Evolutionary conservation across 2,888 invertebrate species (phyloP).

Genomic region (Cenopis cana): DNA sequence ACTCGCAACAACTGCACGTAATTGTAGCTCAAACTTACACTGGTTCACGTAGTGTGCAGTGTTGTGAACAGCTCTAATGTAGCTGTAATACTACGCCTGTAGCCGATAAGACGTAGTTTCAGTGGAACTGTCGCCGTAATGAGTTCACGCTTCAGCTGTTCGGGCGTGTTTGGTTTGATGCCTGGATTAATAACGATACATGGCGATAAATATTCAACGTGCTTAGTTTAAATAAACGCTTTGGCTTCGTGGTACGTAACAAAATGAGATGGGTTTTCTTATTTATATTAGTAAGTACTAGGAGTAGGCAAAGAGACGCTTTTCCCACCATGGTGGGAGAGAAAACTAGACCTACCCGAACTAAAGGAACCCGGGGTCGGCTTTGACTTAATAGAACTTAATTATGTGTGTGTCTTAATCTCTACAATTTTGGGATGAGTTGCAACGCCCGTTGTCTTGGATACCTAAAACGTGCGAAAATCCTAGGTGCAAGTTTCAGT

Average conservation of each 20-base stretch:
- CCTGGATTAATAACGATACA: conserved; percentile 5
- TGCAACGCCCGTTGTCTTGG: too few species aligned
- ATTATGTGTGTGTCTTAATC: too few species aligned
- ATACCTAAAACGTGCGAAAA: too few species aligned
- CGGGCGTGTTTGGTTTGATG: conserved; percentile 24
- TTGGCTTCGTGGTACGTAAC: background rate
- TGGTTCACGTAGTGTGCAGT: background rate
- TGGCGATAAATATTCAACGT: conserved; percentile 17
- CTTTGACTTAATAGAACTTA: too few species aligned
- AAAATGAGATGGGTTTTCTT: background rate
- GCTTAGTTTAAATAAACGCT: background rate
- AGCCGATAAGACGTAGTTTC: conserved; percentile 36
- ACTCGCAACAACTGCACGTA: background rate
- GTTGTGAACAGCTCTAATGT: conserved; percentile 11
- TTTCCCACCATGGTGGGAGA: background rate
- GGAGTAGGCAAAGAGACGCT: background rate
- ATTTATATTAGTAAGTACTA: background rate
- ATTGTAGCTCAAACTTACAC: background rate
- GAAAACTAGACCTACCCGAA: background rate
- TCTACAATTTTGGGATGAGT: too few species aligned
- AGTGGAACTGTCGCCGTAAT: conserved; percentile 35
- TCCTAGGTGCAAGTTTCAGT: too few species aligned
- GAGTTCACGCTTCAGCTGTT: conserved; percentile 42
- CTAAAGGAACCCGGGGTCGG: too few species aligned
- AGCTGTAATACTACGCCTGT: conserved; percentile 32